Evolutionary conservation across 1,140 invertebrate genomes (phyloP), one percentile per base, ranked within the genome.

Genomic region (Melipona quadrifasciata): DNA sequence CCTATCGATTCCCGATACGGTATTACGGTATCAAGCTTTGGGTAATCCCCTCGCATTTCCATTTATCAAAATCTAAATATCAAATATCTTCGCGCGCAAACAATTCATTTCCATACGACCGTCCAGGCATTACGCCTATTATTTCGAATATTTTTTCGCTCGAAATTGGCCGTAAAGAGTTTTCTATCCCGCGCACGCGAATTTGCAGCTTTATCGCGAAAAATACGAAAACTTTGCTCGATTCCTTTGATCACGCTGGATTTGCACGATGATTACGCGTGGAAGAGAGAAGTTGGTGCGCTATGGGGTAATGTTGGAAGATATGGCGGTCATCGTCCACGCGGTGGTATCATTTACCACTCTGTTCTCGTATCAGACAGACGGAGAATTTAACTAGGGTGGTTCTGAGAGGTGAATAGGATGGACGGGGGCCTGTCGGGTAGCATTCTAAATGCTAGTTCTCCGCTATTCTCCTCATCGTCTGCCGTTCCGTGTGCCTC

Each of bases 11-110:
- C 65, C 65, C 65, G 34, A 67, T 67, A 67, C 19, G 21, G 65
- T 67, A 34, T 67, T 67, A 67, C 65, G 39, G 31, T 67, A 67
- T 67, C 17, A 67, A 67, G 31, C 65, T 34, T 34, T 17, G 65
- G 34, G 10, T 34, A 67, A 67, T 67, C 65, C 65, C 10, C 27
- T 34, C 19, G 65, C 19, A 67, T 67, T 67, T 67, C 31, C 65
- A 67, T 67, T 67, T 67, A 67, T 67, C 31, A 67, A 67, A 67
- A 34, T 34, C 31, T 67, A 67, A 67, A 67, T 67, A 67, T 67
- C 65, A 67, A 67, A 67, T 67, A 67, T 67, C 65, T 21, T 67
- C 10, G 65, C 58, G 24, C 58, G 24, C 65, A 39, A 67, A 67
- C 34, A 67, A 67, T 67, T 65, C 64, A 65, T 65, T 65, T 65